Evolutionary conservation across 2,797 vertebrate species (phyloP).

Genomic region (Myoxocephalus aenaeus): DNA sequence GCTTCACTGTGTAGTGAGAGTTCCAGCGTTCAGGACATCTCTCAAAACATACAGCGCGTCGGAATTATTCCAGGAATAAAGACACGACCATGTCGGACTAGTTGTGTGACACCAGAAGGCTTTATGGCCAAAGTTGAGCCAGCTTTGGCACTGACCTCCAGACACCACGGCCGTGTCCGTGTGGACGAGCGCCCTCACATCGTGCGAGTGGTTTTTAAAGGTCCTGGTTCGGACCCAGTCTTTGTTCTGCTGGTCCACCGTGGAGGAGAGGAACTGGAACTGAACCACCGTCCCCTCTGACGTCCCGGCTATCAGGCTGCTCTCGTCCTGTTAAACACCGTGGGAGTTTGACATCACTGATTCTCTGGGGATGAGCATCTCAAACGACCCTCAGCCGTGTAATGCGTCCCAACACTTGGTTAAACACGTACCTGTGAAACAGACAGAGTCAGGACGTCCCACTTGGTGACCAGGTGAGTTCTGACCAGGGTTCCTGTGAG

Average conservation of each 20-base stretch:
- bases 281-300: conserved; percentile 90
- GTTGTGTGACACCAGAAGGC: too few relatives aligned
- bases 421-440: conserved; percentile 84
- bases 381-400: not conserved
- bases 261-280: conserved; percentile 88
- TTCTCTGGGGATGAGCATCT: not conserved
- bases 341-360: not conserved
- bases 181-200: conserved; percentile 89
- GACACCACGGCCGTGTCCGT: conserved; percentile 89
- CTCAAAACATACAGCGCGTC: not conserved
- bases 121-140: too few relatives aligned
- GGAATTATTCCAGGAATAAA: too few relatives aligned
- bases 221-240: conserved; percentile 93
- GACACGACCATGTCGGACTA: not conserved
- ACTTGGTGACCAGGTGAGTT: conserved; percentile 86
- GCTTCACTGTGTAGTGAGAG: not conserved
- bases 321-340: conserved; percentile 83
- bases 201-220: conserved; percentile 93
- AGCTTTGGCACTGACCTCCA: conserved; percentile 90
- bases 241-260: conserved; percentile 78
- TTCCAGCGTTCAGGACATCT: not conserved
- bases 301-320: conserved; percentile 92
- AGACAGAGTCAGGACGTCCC: conserved; percentile 86
- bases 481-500: conserved; percentile 86
- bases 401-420: not conserved